These are phyloP conservation scores for Hesperophylax magnus DNA, from an alignment of 1,140 invertebrate species.

Conservation along the genomic window DNA sequence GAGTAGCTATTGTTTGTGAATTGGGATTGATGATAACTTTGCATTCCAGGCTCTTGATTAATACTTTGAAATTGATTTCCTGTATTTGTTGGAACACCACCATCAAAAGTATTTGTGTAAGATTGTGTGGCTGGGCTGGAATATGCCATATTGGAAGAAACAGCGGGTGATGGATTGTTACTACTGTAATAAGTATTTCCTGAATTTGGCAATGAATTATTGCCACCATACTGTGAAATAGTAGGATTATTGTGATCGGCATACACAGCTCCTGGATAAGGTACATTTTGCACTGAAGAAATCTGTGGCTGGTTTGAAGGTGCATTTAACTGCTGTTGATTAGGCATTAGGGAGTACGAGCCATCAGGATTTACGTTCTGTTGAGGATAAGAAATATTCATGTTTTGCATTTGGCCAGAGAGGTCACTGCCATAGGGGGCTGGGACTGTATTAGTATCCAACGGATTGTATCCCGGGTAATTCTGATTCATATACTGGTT, in stretches of 20 bases:
- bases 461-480: constrained; percentile 27
- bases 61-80: not conserved
- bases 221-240: not conserved
- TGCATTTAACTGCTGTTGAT: not conserved
- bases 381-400: constrained; percentile 46
- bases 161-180: not conserved
- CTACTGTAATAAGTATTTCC: not conserved
- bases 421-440: constrained; percentile 38
- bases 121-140: not conserved
- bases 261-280: not conserved
- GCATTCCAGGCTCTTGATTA: not conserved
- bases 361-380: constrained; percentile 23
- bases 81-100: not conserved
- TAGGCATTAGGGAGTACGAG: not conserved
- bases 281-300: constrained; percentile 17
- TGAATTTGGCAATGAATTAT: not conserved
- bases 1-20: constrained; percentile 5
- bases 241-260: constrained; percentile 1
- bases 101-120: not conserved
- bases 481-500: constrained; percentile 33
- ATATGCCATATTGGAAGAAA: not conserved
- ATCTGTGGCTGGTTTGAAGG: not conserved
- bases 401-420: constrained; percentile 51
- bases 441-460: constrained; percentile 23
- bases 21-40: constrained; percentile 5